Conservation (phyloP, 2,113 vertebrate genomes). For the Myrmecobius fasciatus region DNA sequence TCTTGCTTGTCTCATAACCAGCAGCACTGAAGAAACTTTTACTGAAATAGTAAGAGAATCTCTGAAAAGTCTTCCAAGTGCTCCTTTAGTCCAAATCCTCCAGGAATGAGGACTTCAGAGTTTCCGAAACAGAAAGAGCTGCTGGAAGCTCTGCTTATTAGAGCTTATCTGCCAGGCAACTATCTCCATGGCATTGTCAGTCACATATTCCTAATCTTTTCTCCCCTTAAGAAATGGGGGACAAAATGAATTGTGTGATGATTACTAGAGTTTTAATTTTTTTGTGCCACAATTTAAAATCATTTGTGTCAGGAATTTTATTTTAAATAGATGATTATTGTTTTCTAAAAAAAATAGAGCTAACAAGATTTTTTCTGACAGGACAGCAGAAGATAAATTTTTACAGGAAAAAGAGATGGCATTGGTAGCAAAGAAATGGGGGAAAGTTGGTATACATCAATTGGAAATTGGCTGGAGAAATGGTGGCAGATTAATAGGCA, state of each 20-base stretch:
- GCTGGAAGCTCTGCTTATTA: background rate
- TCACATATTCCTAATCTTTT: background rate
- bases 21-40: background rate
- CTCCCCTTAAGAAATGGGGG: background rate
- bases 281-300: background rate
- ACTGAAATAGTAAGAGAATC: background rate
- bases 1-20: background rate
- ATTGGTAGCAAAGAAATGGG: background rate
- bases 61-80: background rate
- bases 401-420: background rate
- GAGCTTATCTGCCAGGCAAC: background rate
- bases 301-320: background rate
- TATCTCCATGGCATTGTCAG: background rate
- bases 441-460: background rate
- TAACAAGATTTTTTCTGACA: background rate
- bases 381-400: background rate
- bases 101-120: background rate
- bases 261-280: background rate
- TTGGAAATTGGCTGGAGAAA: background rate
- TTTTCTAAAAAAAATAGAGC: background rate
- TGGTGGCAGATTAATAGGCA: background rate
- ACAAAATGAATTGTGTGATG: background rate
- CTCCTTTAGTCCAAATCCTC: background rate
- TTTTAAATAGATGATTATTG: background rate
- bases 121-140: background rate